Evolutionary conservation across 2,888 invertebrate species (phyloP), one percentile per base, ranked within the genome.

Genomic region (Cosmia pyralina): DNA sequence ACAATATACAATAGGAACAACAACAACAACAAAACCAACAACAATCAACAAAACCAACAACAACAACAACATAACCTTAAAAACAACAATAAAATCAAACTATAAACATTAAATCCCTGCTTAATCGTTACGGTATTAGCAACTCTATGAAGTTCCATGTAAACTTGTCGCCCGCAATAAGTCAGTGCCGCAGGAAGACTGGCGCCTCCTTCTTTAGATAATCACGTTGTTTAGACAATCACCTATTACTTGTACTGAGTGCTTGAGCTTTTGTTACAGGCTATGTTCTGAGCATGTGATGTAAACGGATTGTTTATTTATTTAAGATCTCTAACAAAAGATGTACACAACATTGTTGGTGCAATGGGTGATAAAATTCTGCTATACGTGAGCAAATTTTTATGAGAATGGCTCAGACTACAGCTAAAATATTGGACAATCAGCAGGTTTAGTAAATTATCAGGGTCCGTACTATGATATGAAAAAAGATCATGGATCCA

Each of bases 161-260:
- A 55, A 68, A 72, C 46, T 34, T 85, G 75, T 85, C 82, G 69
- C 65, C 15, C 34, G 69, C 52, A 57, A 48, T 81, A 84, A 79
- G 55, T 75, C 70, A 60, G 70, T 38, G n/a, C 79, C 78, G 75
- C 75, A 81, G 84, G 85, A 84, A 81, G 68, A 60, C 77, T 81
- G 82, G 82, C 81, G 85, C 84, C 84, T 85, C 70, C 48, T 80
- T 69, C 77, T 68, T 68, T 69, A 79, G 81, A 85, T 88, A 85
- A 86, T 83, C 87, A 80, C 62, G 81, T 83, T 75, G 73, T 60
- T 79, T 75, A 74, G 79, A 85, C 80, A 82, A 84, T 82, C 70
- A 65, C 48, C 65, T 69, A 81, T 75, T 79, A 82, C 69, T 65
- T 75, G 59, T 69, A 67, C 58, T 55, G 52, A 67, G 64, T 68